Percentiles rank a stretch among this genome's conserved stretches.
These are phyloP conservation scores for Oreotrochilus melanogaster DNA, from an alignment of 2,113 vertebrate species.

Conservation along the genomic window DNA sequence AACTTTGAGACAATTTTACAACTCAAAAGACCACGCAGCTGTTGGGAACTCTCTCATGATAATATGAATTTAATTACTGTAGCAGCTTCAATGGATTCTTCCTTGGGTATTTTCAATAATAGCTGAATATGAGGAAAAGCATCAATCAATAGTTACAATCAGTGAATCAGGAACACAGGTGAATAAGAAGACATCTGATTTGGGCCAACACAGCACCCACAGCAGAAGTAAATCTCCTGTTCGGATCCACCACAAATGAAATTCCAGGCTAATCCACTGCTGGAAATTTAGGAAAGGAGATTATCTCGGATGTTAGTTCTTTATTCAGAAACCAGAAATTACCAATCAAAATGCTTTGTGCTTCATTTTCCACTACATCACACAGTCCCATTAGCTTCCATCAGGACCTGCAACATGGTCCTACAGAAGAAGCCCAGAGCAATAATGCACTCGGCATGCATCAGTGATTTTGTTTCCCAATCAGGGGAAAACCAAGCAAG, in stretches of 20 bases:
- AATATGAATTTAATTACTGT: not conserved
- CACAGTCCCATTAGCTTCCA: not conserved
- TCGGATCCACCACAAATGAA: not conserved
- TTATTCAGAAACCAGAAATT: not conserved
- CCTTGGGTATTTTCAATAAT: not conserved
- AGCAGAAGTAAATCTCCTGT: not conserved
- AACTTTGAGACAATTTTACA: not conserved
- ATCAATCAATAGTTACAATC: not conserved
- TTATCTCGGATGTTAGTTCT: not conserved
- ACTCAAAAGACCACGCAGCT: not conserved
- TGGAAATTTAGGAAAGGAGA: not conserved
- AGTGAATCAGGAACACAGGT: not conserved
- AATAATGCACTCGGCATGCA: not conserved
- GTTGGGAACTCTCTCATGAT: not conserved
- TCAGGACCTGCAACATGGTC: not conserved
- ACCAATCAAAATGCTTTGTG: not conserved
- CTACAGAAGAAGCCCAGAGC: not conserved
- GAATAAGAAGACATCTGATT: not conserved
- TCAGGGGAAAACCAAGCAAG: not conserved
- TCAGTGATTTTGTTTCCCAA: not conserved
- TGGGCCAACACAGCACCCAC: not conserved
- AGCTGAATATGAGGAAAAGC: not conserved
- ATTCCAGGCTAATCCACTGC: not conserved
- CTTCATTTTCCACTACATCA: not conserved
- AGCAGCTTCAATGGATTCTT: not conserved